Percentiles rank a stretch among this genome's conserved stretches.
phyloP scores from a whole-genome alignment of 2,888 invertebrate genomes.

The Deroplatys truncata region DNA sequence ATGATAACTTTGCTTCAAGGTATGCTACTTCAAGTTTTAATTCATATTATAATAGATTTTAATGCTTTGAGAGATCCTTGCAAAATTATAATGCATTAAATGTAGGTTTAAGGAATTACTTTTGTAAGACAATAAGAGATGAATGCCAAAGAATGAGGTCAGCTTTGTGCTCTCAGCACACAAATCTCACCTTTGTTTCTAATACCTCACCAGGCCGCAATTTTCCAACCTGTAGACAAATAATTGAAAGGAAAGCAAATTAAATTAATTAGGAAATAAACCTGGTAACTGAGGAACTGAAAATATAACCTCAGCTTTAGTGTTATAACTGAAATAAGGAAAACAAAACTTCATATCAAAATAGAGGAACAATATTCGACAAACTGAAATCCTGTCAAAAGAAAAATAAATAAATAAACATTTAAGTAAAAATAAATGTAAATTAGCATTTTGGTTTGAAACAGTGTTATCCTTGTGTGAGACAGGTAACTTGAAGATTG shows the following conservation, averaged over 20 bases:
- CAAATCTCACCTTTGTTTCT: slow-evolving; percentile 72
- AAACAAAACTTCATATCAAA: slow-evolving; percentile 8
- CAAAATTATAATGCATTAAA: too few relatives aligned
- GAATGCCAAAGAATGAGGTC: slow-evolving; percentile 40
- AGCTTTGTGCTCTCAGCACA: slow-evolving; percentile 52
- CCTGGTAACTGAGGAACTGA: slow-evolving; percentile 10
- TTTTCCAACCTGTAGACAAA: slow-evolving; percentile 63
- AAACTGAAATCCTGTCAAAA: slow-evolving; percentile 16
- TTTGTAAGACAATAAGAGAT: background rate
- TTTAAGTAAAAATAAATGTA: slow-evolving; percentile 1
- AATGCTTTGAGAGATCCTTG: too few relatives aligned
- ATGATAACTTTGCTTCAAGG: too few relatives aligned
- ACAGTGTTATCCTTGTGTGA: background rate
- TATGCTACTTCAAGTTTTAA: too few relatives aligned
- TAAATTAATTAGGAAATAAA: slow-evolving; percentile 33
- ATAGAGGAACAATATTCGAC: background rate
- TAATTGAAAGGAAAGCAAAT: slow-evolving; percentile 35
- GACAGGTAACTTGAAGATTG: background rate
- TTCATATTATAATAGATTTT: too few relatives aligned
- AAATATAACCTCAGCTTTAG: background rate
- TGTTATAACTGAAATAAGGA: slow-evolving; percentile 16
- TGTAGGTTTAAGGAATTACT: too few relatives aligned
- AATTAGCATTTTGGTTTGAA: background rate
- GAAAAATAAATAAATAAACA: background rate
- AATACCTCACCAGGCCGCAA: slow-evolving; percentile 75